Conservation (phyloP, 2,888 invertebrate species). For the Hypselothyrea guttata region DNA sequence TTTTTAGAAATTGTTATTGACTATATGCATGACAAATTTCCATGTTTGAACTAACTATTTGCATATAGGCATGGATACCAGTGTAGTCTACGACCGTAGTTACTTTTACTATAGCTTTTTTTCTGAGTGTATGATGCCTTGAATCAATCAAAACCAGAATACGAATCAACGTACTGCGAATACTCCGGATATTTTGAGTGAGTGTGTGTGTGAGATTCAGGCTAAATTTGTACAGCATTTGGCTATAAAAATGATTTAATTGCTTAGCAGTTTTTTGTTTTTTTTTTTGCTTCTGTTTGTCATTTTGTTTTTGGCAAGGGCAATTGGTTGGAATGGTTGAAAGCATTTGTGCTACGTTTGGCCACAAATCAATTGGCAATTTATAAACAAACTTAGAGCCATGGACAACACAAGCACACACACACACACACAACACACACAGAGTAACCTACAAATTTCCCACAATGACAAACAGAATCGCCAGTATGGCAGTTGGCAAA, state of each 20-base stretch:
- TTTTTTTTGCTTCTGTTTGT: too few species aligned
- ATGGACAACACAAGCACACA: too few species aligned
- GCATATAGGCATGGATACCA: too few species aligned
- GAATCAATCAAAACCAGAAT: constrained; percentile 50
- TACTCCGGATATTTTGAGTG: too few species aligned
- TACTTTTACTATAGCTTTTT: too few species aligned
- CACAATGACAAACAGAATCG: background rate
- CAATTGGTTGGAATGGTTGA: constrained; percentile 10
- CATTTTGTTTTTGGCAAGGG: constrained; percentile 40
- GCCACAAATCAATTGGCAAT: constrained; percentile 68
- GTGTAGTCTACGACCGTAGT: too few species aligned
- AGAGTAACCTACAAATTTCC: too few species aligned
- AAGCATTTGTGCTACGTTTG: constrained; percentile 40
- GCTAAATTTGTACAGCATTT: constrained; percentile 51
- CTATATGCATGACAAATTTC: too few species aligned
- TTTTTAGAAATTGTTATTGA: too few species aligned
- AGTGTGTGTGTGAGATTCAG: background rate
- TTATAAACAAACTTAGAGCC: constrained; percentile 51
- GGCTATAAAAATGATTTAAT: constrained; percentile 74
- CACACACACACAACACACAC: constrained; percentile 25
- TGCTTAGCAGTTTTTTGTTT: constrained; percentile 36
- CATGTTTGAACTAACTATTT: too few species aligned
- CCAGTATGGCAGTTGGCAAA: background rate
- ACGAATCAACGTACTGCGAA: background rate
- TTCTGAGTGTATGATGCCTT: too few species aligned